A percentile compares a stretch with the other conserved stretches of the same genome.
These are phyloP conservation scores for Thymelicus lineola DNA, from an alignment of 2,888 invertebrate genomes.

Conservation along the genomic window DNA sequence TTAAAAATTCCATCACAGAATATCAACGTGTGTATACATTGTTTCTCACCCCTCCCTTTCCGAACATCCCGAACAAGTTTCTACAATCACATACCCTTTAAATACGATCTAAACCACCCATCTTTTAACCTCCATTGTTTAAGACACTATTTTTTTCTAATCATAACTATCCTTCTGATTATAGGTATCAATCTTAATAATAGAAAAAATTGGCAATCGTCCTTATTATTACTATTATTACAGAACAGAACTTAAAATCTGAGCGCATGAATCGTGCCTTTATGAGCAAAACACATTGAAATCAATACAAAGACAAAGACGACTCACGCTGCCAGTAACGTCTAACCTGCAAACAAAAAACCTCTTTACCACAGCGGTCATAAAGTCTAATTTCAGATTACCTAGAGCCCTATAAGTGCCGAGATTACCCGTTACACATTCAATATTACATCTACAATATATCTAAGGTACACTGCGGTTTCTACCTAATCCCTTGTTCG, in stretches of 20 bases:
- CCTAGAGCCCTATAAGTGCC: conserved; percentile 23
- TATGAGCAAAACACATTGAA: conserved; percentile 2
- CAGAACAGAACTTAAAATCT: neutral
- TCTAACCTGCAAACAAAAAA: conserved; percentile 5
- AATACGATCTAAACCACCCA: no score
- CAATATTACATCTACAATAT: conserved; percentile 36
- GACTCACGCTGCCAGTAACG: neutral
- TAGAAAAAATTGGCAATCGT: neutral
- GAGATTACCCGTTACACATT: conserved; percentile 13
- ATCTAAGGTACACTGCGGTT: conserved; percentile 37
- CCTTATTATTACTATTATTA: neutral
- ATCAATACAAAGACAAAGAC: conserved; percentile 16
- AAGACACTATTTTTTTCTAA: no score
- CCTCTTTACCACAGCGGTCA: conserved; percentile 1
- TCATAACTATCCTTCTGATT: no score
- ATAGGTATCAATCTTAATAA: no score
- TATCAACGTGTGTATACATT: conserved; percentile 58
- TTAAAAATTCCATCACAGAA: conserved; percentile 69
- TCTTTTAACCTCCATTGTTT: no score
- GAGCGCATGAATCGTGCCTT: neutral
- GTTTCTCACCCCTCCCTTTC: conserved; percentile 73
- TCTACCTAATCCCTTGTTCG: conserved; percentile 47
- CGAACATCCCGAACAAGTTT: conserved; percentile 60
- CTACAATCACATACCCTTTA: conserved; percentile 48
- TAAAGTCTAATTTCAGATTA: conserved; percentile 23